Conservation (phyloP, 2,113 vertebrate genomes). For the Leiothrix lutea region DNA sequence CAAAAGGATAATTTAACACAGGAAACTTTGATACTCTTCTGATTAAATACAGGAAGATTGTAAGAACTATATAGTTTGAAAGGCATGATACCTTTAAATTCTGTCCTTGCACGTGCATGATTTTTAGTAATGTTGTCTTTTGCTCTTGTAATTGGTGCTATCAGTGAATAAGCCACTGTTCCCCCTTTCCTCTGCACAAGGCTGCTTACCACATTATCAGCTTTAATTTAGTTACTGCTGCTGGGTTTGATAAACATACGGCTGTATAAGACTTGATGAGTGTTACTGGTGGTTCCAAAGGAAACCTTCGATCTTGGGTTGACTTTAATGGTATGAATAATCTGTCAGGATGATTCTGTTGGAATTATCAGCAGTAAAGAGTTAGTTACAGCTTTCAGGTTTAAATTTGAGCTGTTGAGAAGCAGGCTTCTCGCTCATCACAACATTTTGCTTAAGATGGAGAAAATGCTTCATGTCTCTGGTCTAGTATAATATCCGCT, state of each 20-base stretch:
- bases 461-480: neutral
- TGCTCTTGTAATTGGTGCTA: neutral
- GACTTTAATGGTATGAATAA: neutral
- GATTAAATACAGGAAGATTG: neutral
- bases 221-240: neutral
- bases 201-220: neutral
- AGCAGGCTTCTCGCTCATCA: neutral
- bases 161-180: neutral
- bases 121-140: neutral
- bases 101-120: neutral
- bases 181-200: neutral
- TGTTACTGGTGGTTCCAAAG: neutral
- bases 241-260: neutral
- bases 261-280: neutral
- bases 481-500: neutral
- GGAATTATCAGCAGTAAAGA: neutral
- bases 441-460: neutral
- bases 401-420: neutral
- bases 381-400: neutral
- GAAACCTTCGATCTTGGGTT: neutral
- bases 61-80: neutral
- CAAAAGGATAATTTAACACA: neutral
- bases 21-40: neutral
- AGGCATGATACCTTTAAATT: neutral
- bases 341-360: neutral